phyloP scores from a whole-genome alignment of 92 coral and sea anemone species.

The Zoanthus sociatus region DNA sequence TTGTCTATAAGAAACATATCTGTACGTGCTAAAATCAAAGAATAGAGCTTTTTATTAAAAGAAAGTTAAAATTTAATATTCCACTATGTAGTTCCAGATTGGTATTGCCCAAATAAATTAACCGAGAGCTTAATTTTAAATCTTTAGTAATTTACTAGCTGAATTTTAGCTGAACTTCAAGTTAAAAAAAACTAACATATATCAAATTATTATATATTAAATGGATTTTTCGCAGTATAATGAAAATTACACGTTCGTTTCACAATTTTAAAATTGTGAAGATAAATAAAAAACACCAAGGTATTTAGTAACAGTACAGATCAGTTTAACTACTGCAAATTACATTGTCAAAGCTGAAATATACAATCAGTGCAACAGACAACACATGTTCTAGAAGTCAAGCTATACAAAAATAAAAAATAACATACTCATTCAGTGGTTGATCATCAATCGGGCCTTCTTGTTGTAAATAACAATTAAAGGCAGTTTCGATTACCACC shows the following conservation, averaged over 20 bases:
- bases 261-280: background rate
- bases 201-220: too few relatives aligned
- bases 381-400: too few relatives aligned
- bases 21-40: too few relatives aligned
- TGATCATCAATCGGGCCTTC: constrained; percentile 32
- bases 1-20: too few relatives aligned
- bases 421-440: constrained; percentile 22
- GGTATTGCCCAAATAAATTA: background rate
- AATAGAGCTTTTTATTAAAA: background rate
- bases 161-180: background rate
- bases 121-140: background rate
- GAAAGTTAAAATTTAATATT: background rate
- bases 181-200: too few relatives aligned
- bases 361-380: too few relatives aligned
- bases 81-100: background rate
- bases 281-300: background rate
- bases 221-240: background rate
- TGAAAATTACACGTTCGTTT: background rate
- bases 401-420: background rate
- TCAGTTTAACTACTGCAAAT: too few relatives aligned
- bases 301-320: too few relatives aligned
- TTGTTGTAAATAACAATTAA: constrained; percentile 17
- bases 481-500: constrained; percentile 19
- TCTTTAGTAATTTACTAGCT: background rate
- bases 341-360: too few relatives aligned